phyloP scores from a whole-genome alignment of 1,140 invertebrate genomes.

The Drosophila prosaltans region DNA sequence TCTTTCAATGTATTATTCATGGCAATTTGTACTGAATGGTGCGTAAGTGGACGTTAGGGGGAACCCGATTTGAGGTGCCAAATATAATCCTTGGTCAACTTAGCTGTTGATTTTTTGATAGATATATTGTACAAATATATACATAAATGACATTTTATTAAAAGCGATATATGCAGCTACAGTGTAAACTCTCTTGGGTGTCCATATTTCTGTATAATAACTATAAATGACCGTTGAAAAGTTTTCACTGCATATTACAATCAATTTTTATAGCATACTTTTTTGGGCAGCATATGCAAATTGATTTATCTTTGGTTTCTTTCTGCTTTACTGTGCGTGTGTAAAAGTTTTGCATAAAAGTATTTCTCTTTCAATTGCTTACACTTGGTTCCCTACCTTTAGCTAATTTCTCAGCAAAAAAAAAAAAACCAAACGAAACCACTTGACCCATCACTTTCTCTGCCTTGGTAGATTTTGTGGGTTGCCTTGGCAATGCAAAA shows the following conservation, averaged over 20 bases:
- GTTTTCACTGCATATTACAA: too few relatives aligned
- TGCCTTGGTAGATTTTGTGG: constrained; percentile 2
- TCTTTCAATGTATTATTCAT: background rate
- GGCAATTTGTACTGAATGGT: too few relatives aligned
- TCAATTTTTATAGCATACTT: background rate
- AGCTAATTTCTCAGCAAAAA: background rate
- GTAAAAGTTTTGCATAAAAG: background rate
- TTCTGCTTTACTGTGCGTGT: background rate
- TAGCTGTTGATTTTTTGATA: too few relatives aligned
- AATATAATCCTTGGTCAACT: too few relatives aligned
- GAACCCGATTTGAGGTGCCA: background rate
- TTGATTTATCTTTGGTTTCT: background rate
- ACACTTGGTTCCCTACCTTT: background rate
- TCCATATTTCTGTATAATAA: too few relatives aligned
- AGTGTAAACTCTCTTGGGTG: too few relatives aligned
- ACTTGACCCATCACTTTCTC: constrained; percentile 31
- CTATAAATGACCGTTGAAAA: too few relatives aligned
- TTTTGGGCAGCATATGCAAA: background rate
- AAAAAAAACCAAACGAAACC: background rate
- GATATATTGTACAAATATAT: too few relatives aligned
- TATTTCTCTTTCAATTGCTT: background rate
- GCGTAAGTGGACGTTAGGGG: too few relatives aligned
- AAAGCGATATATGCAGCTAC: background rate
- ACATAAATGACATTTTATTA: background rate
- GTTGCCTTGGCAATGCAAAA: constrained; percentile 31